Evolutionary conservation across 2,888 invertebrate genomes (phyloP).

Genomic region (Phoronis australis): DNA sequence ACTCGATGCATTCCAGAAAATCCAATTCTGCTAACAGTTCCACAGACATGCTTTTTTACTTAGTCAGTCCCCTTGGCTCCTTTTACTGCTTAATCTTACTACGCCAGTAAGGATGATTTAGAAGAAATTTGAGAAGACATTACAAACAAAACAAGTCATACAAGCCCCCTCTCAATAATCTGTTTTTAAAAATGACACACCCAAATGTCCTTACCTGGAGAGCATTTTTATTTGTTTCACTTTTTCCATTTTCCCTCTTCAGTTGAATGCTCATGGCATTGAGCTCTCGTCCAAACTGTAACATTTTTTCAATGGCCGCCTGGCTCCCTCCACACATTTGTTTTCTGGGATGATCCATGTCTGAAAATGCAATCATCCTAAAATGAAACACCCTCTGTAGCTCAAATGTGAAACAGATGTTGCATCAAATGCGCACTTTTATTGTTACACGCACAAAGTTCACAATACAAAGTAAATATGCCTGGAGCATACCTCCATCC

Average conservation of each 20-base stretch:
- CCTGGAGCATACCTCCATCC: too few relatives aligned
- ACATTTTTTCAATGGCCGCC: constrained; percentile 84
- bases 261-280: constrained; percentile 84
- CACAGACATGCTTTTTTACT: too few relatives aligned
- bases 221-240: constrained; percentile 81
- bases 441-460: too few relatives aligned
- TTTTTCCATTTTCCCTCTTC: constrained; percentile 74
- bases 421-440: too few relatives aligned
- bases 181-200: not conserved
- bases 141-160: not conserved
- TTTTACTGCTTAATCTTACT: not conserved
- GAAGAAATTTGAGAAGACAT: not conserved
- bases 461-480: too few relatives aligned
- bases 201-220: constrained; percentile 69
- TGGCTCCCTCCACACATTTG: constrained; percentile 66
- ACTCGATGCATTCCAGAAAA: too few relatives aligned
- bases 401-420: too few relatives aligned
- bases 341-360: too few relatives aligned
- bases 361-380: too few relatives aligned
- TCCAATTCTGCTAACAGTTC: too few relatives aligned
- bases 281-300: constrained; percentile 89
- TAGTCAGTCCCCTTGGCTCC: too few relatives aligned
- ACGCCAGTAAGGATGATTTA: not conserved
- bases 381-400: too few relatives aligned
- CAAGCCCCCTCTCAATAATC: not conserved